phyloP scores from a whole-genome alignment of 2,113 vertebrate genomes.

The Capricornis sumatraensis region DNA sequence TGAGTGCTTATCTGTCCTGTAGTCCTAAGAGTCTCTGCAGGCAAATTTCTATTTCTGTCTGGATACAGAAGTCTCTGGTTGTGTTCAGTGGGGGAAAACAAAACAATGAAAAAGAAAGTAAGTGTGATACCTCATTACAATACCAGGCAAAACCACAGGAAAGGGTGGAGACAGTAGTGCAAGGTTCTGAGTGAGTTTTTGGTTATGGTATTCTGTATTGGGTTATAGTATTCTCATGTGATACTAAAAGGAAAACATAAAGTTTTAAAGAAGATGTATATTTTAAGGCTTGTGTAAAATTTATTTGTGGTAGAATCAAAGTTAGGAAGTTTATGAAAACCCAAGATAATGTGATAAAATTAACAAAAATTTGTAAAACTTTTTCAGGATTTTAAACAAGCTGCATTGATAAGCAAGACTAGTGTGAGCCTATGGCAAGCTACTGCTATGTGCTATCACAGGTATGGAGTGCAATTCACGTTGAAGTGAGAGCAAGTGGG shows the following conservation, averaged over 20 bases:
- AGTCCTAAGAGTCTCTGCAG: neutral
- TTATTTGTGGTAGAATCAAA: neutral
- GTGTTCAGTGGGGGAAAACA: neutral
- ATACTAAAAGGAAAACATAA: neutral
- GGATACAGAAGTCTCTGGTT: neutral
- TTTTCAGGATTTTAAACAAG: constrained; percentile 85
- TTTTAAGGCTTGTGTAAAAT: neutral
- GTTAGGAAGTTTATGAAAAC: neutral
- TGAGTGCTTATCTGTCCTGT: neutral
- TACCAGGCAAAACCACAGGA: neutral
- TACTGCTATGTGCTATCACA: constrained; percentile 79
- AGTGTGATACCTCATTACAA: neutral
- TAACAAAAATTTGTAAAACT: neutral
- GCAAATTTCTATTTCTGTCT: neutral
- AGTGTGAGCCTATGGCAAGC: constrained; percentile 73
- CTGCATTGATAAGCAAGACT: constrained; percentile 60
- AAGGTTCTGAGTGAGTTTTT: neutral
- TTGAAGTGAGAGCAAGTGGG: neutral
- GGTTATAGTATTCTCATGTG: neutral
- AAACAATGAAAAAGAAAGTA: neutral
- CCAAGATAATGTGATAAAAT: neutral
- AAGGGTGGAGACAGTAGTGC: neutral
- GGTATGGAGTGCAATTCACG: constrained; percentile 64
- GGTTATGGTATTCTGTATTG: neutral
- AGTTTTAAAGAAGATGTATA: neutral